Evolutionary conservation across 2,888 invertebrate species (phyloP).

Genomic region (Deilephila elpenor): DNA sequence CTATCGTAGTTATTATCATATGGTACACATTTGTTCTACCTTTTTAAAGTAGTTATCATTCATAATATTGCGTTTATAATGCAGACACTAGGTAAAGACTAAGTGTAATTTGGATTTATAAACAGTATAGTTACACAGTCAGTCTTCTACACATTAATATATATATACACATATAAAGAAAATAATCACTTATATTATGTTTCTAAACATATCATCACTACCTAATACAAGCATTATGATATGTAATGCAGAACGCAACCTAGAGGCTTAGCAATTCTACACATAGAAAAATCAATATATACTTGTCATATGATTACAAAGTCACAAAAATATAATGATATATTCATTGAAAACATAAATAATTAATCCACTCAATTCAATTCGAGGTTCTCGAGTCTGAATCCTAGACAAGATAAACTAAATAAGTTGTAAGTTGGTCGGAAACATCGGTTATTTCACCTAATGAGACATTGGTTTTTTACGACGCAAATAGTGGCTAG

Average conservation of each 20-base stretch:
- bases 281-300: not conserved
- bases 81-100: not conserved
- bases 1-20: constrained; percentile 2
- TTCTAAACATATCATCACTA: constrained; percentile 9
- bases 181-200: not conserved
- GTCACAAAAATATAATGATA: too few relatives aligned
- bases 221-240: constrained; percentile 10
- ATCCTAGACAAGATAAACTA: too few relatives aligned
- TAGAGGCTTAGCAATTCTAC: not conserved
- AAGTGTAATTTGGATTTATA: constrained; percentile 18
- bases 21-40: constrained; percentile 5
- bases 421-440: too few relatives aligned
- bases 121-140: constrained; percentile 15
- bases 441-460: too few relatives aligned
- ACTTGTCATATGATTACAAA: too few relatives aligned
- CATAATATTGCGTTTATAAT: not conserved
- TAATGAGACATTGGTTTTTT: too few relatives aligned
- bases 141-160: constrained; percentile 21
- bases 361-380: too few relatives aligned
- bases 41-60: constrained; percentile 6
- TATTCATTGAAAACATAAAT: too few relatives aligned
- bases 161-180: not conserved
- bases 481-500: too few relatives aligned
- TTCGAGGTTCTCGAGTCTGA: too few relatives aligned
- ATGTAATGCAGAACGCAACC: constrained; percentile 14